phyloP scores from a whole-genome alignment of 1,140 invertebrate genomes.

The Atta colombica region DNA sequence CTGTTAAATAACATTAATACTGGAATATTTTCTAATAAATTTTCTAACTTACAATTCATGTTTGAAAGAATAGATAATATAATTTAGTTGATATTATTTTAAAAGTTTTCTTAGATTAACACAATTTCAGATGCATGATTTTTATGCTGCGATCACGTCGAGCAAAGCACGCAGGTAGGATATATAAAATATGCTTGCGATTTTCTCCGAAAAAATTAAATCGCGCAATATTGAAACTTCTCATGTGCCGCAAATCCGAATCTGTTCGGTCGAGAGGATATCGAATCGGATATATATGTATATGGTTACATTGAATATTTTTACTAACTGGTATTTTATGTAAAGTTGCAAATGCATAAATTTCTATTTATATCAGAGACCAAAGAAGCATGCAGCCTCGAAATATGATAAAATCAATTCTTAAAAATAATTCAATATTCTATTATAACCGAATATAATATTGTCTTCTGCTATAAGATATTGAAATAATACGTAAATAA shows the following conservation, averaged over 20 bases:
- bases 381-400: neutral
- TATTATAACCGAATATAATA: neutral
- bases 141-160: conserved; percentile 40
- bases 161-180: conserved; percentile 56
- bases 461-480: neutral
- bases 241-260: neutral
- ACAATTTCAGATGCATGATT: conserved; percentile 67
- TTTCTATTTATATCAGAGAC: neutral
- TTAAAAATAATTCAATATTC: neutral
- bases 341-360: neutral
- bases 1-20: neutral
- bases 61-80: neutral
- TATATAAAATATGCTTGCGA: conserved; percentile 25
- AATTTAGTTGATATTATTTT: conserved; percentile 5
- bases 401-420: neutral
- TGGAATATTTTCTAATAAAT: neutral
- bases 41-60: neutral
- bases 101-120: conserved; percentile 36
- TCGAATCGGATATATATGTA: neutral
- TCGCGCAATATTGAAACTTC: conserved; percentile 1
- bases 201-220: neutral
- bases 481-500: neutral
- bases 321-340: neutral
- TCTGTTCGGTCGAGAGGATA: conserved; percentile 33
- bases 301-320: neutral